phyloP scores from a whole-genome alignment of 2,113 vertebrate species.

The Barnardius zonarius region DNA sequence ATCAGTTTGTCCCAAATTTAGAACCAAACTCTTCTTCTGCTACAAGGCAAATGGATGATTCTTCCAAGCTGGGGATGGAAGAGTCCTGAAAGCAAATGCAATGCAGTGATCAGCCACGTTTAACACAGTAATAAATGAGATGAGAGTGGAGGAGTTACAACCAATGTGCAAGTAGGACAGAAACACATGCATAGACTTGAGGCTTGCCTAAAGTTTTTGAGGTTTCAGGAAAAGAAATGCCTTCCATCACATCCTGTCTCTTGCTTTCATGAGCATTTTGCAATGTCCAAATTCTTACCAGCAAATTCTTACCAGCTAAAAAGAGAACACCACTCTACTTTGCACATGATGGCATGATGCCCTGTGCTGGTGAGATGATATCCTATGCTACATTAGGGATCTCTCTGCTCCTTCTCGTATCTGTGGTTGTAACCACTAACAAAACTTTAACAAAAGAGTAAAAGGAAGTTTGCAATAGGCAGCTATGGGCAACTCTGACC shows the following conservation, averaged over 20 bases:
- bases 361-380: not conserved
- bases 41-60: not conserved
- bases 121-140: not conserved
- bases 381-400: not conserved
- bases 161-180: not conserved
- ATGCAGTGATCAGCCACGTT: not conserved
- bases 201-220: not conserved
- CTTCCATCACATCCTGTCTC: not conserved
- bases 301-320: not conserved
- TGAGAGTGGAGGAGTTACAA: not conserved
- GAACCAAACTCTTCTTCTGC: not conserved
- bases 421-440: not conserved
- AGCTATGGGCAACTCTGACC: not conserved
- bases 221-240: not conserved
- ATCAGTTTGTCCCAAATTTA: not conserved
- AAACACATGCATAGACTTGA: not conserved
- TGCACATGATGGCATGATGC: not conserved
- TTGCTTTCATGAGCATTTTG: not conserved
- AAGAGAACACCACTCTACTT: not conserved
- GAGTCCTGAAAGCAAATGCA: not conserved
- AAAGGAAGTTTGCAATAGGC: not conserved
- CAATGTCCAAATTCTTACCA: not conserved
- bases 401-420: not conserved
- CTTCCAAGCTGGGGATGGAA: not conserved
- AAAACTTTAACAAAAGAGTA: not conserved